Conservation (phyloP, 2,888 invertebrate species). For the Ischnus inquisitorius region DNA sequence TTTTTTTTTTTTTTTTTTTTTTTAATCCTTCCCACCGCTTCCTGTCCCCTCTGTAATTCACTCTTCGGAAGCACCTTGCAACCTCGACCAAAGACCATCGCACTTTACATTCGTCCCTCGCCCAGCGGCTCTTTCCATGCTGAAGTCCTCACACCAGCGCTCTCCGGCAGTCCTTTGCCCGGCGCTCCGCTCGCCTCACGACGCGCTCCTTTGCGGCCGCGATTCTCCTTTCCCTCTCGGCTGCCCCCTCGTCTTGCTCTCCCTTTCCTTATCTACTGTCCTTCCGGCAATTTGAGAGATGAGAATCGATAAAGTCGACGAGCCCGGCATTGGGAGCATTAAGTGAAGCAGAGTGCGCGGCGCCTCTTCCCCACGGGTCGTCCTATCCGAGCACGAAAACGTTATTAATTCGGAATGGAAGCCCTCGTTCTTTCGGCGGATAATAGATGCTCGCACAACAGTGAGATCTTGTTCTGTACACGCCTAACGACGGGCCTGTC, state of each 20-base stretch:
- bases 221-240: background rate
- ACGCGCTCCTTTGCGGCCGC: conserved; percentile 38
- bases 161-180: conserved; percentile 21
- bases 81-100: conserved; percentile 8
- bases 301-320: conserved; percentile 46
- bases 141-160: conserved; percentile 16
- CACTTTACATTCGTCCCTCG: conserved; percentile 62
- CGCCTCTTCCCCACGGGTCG: background rate
- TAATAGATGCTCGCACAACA: background rate
- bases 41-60: background rate
- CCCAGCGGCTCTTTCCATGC: conserved; percentile 34
- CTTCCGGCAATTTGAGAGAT: conserved; percentile 44
- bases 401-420: conserved; percentile 32
- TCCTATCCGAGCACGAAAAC: conserved; percentile 12
- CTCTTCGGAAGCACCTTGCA: background rate
- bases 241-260: background rate
- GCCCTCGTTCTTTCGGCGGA: background rate
- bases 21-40: background rate
- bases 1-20: background rate
- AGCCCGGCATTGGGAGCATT: background rate
- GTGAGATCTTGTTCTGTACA: conserved; percentile 29
- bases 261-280: background rate
- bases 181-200: conserved; percentile 8
- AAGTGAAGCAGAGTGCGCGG: background rate
- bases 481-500: conserved; percentile 7